Percentiles rank a stretch among this genome's conserved stretches.
These are phyloP conservation scores for Phragmatobia fuliginosa DNA, from an alignment of 2,888 invertebrate species.

Conservation along the genomic window DNA sequence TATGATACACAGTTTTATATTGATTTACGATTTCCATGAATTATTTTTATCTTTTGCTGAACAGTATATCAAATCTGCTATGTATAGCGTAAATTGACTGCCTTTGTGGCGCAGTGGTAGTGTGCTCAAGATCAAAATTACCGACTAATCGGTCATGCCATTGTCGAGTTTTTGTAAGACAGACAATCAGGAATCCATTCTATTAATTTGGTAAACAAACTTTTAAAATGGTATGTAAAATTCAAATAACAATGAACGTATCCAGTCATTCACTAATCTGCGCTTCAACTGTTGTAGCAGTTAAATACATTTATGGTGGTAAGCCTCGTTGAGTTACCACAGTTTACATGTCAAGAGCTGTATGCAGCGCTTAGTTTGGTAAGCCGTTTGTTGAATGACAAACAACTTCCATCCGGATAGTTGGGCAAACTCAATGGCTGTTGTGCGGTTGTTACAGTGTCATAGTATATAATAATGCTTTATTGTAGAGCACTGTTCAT, in stretches of 20 bases:
- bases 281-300: conserved; percentile 6
- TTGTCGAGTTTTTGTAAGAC: too few relatives aligned
- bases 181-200: too few relatives aligned
- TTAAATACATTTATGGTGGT: conserved; percentile 12
- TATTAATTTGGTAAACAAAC: too few relatives aligned
- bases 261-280: not conserved
- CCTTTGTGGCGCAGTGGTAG: too few relatives aligned
- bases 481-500: not conserved
- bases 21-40: not conserved
- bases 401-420: not conserved
- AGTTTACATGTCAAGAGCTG: conserved; percentile 20
- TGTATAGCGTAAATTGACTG: too few relatives aligned
- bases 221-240: not conserved
- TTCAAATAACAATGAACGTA: not conserved
- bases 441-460: not conserved
- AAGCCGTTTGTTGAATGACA: conserved; percentile 11
- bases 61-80: not conserved
- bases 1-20: not conserved
- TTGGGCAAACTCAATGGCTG: not conserved
- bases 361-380: conserved; percentile 7
- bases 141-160: too few relatives aligned
- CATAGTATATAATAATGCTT: not conserved
- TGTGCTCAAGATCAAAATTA: too few relatives aligned
- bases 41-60: not conserved
- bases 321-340: conserved; percentile 18